Evolutionary conservation across 1,140 invertebrate species (phyloP).

Genomic region (Araneus ventricosus): DNA sequence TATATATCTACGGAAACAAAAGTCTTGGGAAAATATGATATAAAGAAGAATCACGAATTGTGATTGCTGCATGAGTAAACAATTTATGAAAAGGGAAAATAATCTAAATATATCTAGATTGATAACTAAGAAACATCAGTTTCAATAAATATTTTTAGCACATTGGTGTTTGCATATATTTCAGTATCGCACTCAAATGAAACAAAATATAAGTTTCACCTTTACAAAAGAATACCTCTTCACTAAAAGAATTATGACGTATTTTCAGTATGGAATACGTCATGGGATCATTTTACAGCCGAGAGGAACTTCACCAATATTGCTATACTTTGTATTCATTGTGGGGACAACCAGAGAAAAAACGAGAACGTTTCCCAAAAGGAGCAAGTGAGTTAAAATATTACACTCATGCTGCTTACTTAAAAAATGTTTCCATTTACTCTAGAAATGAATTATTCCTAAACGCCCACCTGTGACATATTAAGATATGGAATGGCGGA

Average conservation of each 20-base stretch:
- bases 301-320: conserved; percentile 16
- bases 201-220: background rate
- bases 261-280: conserved; percentile 36
- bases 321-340: conserved; percentile 48
- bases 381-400: conserved; percentile 30
- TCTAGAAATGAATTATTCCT: background rate
- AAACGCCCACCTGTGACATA: no score
- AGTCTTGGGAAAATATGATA: no score
- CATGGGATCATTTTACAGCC: conserved; percentile 32
- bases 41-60: no score
- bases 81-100: no score
- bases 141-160: no score
- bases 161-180: no score
- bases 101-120: no score
- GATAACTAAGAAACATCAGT: no score
- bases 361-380: background rate
- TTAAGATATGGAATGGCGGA: no score
- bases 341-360: conserved; percentile 38
- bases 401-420: background rate
- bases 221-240: background rate
- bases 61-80: no score
- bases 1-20: no score
- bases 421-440: background rate
- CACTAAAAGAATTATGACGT: background rate
- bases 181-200: no score